Percentiles rank a stretch among this genome's conserved stretches.
These are phyloP conservation scores for Spialia ferax DNA, from an alignment of 2,888 invertebrate species.

Conservation along the genomic window DNA sequence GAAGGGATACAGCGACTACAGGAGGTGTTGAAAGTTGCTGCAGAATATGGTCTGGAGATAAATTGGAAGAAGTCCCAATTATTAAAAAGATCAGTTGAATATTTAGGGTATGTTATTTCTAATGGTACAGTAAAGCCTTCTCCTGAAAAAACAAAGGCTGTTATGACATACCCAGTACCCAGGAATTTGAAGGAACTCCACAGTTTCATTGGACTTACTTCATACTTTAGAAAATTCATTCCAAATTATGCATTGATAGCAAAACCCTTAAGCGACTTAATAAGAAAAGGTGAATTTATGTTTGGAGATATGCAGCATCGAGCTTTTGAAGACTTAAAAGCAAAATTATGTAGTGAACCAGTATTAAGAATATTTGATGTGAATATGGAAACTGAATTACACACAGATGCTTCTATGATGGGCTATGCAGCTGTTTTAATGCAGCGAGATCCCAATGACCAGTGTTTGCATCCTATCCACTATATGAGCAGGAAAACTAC, in stretches of 20 bases:
- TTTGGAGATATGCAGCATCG: background rate
- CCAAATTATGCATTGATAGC: constrained; percentile 6
- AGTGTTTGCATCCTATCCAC: background rate
- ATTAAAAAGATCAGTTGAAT: constrained; percentile 7
- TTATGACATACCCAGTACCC: background rate
- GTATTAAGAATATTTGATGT: background rate
- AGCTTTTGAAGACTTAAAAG: constrained; percentile 4
- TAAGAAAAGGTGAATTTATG: constrained; percentile 7
- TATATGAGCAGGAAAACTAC: constrained; percentile 8
- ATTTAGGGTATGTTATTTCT: constrained; percentile 16
- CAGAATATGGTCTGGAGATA: constrained; percentile 2
- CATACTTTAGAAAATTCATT: constrained; percentile 7
- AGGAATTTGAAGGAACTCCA: background rate
- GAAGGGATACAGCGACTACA: background rate
- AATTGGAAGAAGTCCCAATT: constrained; percentile 12
- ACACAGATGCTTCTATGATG: background rate
- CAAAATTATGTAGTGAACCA: background rate
- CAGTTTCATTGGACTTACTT: constrained; percentile 4
- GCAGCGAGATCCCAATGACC: constrained; percentile 1
- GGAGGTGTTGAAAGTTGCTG: background rate
- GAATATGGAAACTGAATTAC: constrained; percentile 6
- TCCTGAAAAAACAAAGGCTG: background rate
- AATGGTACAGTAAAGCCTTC: background rate
- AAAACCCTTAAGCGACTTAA: constrained; percentile 1
- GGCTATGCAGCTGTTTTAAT: background rate